Conservation (phyloP, 2,888 invertebrate species). For the Limenitis camilla region DNA sequence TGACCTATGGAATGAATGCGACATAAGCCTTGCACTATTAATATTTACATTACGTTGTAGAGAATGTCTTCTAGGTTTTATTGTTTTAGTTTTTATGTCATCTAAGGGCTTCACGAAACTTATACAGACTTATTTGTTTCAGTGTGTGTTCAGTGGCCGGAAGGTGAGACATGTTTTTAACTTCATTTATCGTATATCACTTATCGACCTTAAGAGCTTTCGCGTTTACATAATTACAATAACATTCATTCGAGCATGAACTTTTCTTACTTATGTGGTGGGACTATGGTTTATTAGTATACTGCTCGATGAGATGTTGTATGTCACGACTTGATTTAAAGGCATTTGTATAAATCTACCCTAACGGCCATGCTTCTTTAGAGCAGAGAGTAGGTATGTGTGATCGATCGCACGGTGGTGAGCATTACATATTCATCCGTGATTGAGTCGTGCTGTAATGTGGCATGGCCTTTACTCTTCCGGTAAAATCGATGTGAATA, state of each 20-base stretch:
- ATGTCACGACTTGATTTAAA: constrained; percentile 49
- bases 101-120: constrained; percentile 6
- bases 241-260: constrained; percentile 69
- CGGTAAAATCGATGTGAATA: constrained; percentile 44
- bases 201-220: constrained; percentile 48
- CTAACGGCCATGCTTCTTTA: constrained; percentile 55
- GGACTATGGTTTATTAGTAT: constrained; percentile 59
- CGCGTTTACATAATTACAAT: constrained; percentile 58
- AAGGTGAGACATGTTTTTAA: constrained; percentile 77
- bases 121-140: constrained; percentile 72
- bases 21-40: constrained; percentile 57
- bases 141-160: constrained; percentile 95
- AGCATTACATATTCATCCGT: constrained; percentile 28
- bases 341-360: constrained; percentile 46
- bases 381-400: constrained; percentile 40
- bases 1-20: constrained; percentile 57
- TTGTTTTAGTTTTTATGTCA: constrained; percentile 42
- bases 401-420: constrained; percentile 34
- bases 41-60: constrained; percentile 58
- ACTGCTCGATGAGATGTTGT: constrained; percentile 51
- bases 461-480: constrained; percentile 47
- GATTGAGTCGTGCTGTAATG: constrained; percentile 42
- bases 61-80: constrained; percentile 60
- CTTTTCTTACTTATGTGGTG: constrained; percentile 62
- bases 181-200: constrained; percentile 32